phyloP scores from a whole-genome alignment of 92 coral and sea anemone species.

The Phenganax stokvisi region DNA sequence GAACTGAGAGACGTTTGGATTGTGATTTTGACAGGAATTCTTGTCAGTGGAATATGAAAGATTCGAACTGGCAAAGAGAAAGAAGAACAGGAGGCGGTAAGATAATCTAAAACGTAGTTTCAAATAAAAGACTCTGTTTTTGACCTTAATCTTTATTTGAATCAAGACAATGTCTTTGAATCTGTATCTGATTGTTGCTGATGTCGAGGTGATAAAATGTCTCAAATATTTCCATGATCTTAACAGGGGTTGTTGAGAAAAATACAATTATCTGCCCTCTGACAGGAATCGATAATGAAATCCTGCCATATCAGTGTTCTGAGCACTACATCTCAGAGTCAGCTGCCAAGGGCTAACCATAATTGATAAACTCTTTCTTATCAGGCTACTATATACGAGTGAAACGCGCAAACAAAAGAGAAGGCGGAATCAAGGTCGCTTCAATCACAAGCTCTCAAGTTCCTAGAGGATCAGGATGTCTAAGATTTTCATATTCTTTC shows the following conservation, averaged over 20 bases:
- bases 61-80: constrained; percentile 13
- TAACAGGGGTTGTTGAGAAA: too few relatives aligned
- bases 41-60: constrained; percentile 13
- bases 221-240: too few relatives aligned
- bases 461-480: neutral
- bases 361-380: neutral
- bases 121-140: too few relatives aligned
- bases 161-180: too few relatives aligned
- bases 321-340: too few relatives aligned
- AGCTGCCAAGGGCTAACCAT: neutral
- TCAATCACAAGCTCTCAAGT: constrained; percentile 6
- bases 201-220: too few relatives aligned
- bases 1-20: neutral
- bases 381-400: constrained; percentile 5
- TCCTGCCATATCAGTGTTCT: too few relatives aligned
- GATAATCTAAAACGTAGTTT: too few relatives aligned
- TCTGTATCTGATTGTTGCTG: too few relatives aligned
- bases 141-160: too few relatives aligned
- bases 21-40: constrained; percentile 14
- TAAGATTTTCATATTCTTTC: neutral
- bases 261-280: too few relatives aligned
- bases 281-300: too few relatives aligned
- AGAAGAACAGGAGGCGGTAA: neutral
- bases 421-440: neutral
- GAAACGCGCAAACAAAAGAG: neutral